A percentile compares a stretch with the other conserved stretches of the same genome.
These are phyloP conservation scores for Oenanthe oenanthe DNA, from an alignment of 2,113 vertebrate genomes.

Conservation along the genomic window DNA sequence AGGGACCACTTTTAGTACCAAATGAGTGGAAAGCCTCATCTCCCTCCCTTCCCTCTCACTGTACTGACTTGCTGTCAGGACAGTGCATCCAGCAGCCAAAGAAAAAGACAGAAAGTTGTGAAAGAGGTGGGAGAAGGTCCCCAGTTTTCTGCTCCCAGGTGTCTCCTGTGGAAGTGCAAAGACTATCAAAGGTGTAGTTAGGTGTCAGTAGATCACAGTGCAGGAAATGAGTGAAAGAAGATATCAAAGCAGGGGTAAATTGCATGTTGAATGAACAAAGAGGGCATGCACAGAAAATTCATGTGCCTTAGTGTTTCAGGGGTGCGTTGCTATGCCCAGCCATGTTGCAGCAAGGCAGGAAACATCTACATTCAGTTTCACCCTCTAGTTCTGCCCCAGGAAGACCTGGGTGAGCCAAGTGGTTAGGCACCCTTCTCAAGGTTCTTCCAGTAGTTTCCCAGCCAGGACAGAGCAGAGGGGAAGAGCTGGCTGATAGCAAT, in stretches of 20 bases:
- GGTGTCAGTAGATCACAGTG: not conserved
- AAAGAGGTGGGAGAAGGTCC: not conserved
- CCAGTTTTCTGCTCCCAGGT: not conserved
- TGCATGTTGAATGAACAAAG: not conserved
- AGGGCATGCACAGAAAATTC: not conserved
- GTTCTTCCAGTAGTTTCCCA: not conserved
- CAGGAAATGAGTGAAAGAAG: not conserved
- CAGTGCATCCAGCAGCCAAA: not conserved
- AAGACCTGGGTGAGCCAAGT: not conserved
- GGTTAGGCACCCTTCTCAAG: not conserved
- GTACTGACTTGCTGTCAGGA: not conserved
- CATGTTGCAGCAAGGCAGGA: not conserved
- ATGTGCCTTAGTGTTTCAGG: not conserved
- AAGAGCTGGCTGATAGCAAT: not conserved
- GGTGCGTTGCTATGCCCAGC: fast-evolving
- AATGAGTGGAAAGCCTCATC: fast-evolving
- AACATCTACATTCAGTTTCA: not conserved
- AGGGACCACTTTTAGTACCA: not conserved
- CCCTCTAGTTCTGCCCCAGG: not conserved
- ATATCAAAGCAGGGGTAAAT: not conserved
- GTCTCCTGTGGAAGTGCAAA: not conserved
- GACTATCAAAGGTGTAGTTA: not conserved
- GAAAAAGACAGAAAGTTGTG: not conserved
- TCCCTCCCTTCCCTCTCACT: not conserved
- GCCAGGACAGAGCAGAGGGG: not conserved